Percentiles rank a stretch among this genome's conserved stretches.
Evolutionary conservation across 1,140 invertebrate species (phyloP).

Genomic region (Leptopilina clavipes): DNA sequence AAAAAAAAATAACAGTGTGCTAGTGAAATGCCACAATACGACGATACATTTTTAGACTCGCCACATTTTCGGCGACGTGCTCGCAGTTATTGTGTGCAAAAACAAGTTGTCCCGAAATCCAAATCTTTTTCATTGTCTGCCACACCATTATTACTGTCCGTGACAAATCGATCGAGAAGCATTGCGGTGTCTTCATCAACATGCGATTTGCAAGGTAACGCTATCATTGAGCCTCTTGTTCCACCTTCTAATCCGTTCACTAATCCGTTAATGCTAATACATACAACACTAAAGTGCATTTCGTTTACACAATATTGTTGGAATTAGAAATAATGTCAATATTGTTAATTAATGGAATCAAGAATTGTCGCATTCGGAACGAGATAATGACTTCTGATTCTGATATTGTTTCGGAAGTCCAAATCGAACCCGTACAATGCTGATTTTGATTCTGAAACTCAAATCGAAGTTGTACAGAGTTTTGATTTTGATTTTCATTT

Average conservation of each 20-base stretch:
- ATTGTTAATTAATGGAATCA: too few species aligned
- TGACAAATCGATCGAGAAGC: conserved; percentile 67
- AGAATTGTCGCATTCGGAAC: too few species aligned
- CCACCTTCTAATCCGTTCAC: not conserved
- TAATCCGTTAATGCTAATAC: too few species aligned
- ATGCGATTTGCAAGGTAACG: conserved; percentile 68
- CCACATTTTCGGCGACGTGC: conserved; percentile 70
- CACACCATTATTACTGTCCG: conserved; percentile 68
- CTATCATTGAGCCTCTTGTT: conserved; percentile 28
- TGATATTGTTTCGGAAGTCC: too few species aligned
- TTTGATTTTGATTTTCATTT: too few species aligned
- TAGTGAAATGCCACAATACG: conserved; percentile 69
- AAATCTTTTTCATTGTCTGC: conserved; percentile 67
- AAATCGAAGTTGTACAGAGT: too few species aligned
- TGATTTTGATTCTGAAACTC: too few species aligned
- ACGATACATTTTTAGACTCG: conserved; percentile 70
- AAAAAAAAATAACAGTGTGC: conserved; percentile 4
- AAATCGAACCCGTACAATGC: too few species aligned
- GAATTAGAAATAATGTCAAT: too few species aligned
- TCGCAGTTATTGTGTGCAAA: conserved; percentile 71
- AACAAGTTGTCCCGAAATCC: conserved; percentile 67
- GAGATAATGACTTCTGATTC: too few species aligned
- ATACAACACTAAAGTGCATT: not conserved
- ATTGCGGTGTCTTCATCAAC: conserved; percentile 66
- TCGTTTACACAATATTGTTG: too few species aligned